Evolutionary conservation across 2,888 invertebrate species (phyloP), one percentile per base, ranked within the genome.

Genomic region (Clusia tigrina): DNA sequence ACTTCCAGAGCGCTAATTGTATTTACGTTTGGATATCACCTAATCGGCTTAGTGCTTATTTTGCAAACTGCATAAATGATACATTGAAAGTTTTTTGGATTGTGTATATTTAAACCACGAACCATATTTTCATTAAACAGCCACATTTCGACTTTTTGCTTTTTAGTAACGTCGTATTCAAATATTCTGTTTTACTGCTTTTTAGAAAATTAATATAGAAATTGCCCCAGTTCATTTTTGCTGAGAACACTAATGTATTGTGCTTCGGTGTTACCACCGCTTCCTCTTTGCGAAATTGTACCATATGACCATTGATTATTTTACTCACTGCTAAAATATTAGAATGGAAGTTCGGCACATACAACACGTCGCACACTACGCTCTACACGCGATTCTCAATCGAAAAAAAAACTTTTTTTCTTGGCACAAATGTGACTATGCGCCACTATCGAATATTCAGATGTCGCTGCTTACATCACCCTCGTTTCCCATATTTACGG

Each of bases 281-380:
- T 55, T 32, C 23, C 18, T 58, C 46, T 20, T 37, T 54, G 17
- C 23, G 22, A 58, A 63, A 63, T 23, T 54, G 46, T n/a, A 63
- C 48, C 10, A 42, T 24, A 55, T 60, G 46, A 9, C 53, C 57
- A 46, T 54, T 37, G 32, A 60, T 57, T 17, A 64, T 60, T 48
- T 53, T 56, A 54, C 58, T 26, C 12, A 57, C 58, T 18, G 60
- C 57, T 53, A 57, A 56, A 57, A 54, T 54, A 52, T 60, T 64
- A 12, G 57, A 53, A 23, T 58, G 25, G 5, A 62, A 54, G 18
- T 58, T 15, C 15, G 58, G 58, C 24, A 58, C 58, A 22, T 42
- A 38, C 23, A 59, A 52, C 12, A 61, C 60, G 23, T 55, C 37
- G 25, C 37, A 26, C 48, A 62, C n/a, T n/a, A n/a, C n/a, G n/a